These are phyloP conservation scores for Oreochromis grahami DNA, from an alignment of 2,797 vertebrate genomes.

Conservation along the genomic window DNA sequence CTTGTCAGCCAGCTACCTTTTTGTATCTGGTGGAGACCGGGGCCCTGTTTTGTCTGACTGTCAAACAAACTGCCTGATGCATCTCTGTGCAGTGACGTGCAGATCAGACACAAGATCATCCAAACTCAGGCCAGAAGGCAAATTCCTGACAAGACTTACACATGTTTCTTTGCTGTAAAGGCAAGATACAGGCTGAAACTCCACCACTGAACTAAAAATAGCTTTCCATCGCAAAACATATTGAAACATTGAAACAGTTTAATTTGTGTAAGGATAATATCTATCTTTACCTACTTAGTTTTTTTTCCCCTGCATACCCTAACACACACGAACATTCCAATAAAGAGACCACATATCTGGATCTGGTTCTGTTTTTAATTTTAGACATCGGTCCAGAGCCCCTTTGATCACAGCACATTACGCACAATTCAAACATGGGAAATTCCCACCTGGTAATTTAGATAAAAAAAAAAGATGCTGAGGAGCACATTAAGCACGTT, in stretches of 20 bases:
- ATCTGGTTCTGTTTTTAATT: not conserved
- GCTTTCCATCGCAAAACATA: not conserved
- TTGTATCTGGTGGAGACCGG: not conserved
- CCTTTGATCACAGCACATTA: not conserved
- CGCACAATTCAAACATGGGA: not conserved
- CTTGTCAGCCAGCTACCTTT: constrained; percentile 28
- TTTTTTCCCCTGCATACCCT: not conserved
- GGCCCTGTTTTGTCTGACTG: constrained; percentile 12
- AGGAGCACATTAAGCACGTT: not conserved
- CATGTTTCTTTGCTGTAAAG: not conserved
- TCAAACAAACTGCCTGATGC: not conserved
- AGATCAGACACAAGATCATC: constrained; percentile 19
- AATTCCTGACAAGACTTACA: not conserved
- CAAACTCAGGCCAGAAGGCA: not conserved
- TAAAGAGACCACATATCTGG: not conserved
- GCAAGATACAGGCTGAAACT: not conserved
- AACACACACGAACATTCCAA: not conserved
- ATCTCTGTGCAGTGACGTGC: constrained; percentile 31
- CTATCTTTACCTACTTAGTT: not conserved
- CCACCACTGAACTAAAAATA: not conserved
- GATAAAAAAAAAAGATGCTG: not conserved
- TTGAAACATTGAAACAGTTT: not conserved
- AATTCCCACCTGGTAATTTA: not conserved
- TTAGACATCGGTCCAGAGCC: not conserved
- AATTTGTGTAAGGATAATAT: not conserved